These are phyloP conservation scores for Neolamprologus toae DNA, from an alignment of 2,113 vertebrate species.

Conservation along the genomic window DNA sequence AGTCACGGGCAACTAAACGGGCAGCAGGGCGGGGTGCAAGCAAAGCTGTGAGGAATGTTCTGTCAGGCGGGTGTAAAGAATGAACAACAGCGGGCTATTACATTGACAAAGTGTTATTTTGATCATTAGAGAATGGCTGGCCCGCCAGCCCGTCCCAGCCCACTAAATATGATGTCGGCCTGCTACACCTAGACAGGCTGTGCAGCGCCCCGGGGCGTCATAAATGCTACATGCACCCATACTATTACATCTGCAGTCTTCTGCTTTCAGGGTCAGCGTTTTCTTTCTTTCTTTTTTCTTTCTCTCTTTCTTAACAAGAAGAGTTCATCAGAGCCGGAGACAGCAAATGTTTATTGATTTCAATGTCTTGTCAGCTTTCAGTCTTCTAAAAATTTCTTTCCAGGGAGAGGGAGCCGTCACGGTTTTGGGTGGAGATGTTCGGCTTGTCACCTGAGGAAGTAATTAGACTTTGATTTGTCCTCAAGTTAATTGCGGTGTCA, in stretches of 20 bases:
- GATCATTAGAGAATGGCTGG: conserved; percentile 44
- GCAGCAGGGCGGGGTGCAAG: conserved; percentile 2
- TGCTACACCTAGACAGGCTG: background rate
- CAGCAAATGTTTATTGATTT: conserved; percentile 17
- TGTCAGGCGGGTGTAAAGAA: conserved; percentile 10
- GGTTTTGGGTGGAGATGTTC: background rate
- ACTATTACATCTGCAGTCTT: background rate
- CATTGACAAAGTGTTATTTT: conserved; percentile 55
- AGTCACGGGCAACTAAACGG: conserved; percentile 14
- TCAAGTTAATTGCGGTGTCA: background rate
- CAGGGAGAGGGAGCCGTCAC: background rate
- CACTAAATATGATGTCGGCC: conserved; percentile 55
- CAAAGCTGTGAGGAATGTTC: conserved; percentile 36
- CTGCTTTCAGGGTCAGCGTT: background rate
- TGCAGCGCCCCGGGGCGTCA: background rate
- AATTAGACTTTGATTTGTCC: conserved; percentile 25
- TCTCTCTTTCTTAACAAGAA: background rate
- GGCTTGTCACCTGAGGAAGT: conserved; percentile 33
- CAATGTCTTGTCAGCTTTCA: conserved; percentile 31
- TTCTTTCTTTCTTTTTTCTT: background rate
- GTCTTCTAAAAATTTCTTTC: conserved; percentile 15
- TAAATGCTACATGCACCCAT: background rate
- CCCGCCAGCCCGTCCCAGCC: conserved; percentile 15
- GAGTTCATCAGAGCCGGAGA: background rate
- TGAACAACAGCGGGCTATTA: conserved; percentile 41